phyloP scores from a whole-genome alignment of 2,113 vertebrate species.

The Colaptes auratus region DNA sequence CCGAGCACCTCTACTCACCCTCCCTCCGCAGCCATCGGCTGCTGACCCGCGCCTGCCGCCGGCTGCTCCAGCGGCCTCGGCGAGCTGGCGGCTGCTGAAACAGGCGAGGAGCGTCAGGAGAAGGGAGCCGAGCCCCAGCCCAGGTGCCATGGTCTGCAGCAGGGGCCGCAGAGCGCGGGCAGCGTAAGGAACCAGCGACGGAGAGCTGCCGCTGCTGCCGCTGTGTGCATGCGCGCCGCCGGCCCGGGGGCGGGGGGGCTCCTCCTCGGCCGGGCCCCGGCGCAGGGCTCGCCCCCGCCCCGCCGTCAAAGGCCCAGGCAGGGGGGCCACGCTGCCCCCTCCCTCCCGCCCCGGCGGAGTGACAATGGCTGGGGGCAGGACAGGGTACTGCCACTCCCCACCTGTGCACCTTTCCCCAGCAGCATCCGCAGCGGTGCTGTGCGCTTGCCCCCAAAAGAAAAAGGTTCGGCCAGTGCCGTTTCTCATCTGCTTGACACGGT shows the following conservation, averaged over 20 bases:
- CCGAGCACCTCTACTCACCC: slow-evolving; percentile 56
- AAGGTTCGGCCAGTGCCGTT: rapidly evolving
- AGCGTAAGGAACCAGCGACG: background rate
- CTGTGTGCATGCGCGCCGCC: slow-evolving; percentile 10
- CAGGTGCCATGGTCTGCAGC: slow-evolving; percentile 74
- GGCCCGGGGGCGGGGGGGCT: slow-evolving; percentile 14
- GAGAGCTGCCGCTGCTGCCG: background rate
- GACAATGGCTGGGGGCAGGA: background rate
- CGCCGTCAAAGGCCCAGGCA: background rate
- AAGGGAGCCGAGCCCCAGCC: slow-evolving; percentile 69
- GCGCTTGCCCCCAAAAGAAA: too few species aligned
- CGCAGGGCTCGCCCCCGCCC: background rate
- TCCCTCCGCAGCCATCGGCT: slow-evolving; percentile 71
- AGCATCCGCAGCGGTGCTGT: rapidly evolving
- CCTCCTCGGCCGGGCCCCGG: background rate
- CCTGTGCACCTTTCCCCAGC: background rate
- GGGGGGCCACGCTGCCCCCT: background rate
- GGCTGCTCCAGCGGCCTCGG: slow-evolving; percentile 58
- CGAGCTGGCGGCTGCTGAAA: slow-evolving; percentile 27
- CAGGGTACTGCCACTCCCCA: background rate
- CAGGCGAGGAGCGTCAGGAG: slow-evolving; percentile 71
- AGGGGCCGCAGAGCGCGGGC: background rate
- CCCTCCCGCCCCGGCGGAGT: background rate
- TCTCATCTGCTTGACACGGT: rapidly evolving
- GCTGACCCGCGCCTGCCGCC: slow-evolving; percentile 42